A percentile compares a stretch with the other conserved stretches of the same genome.
These are phyloP conservation scores for Pocillopora meandrina DNA, from an alignment of 92 coral and sea anemone genomes.

Conservation along the genomic window DNA sequence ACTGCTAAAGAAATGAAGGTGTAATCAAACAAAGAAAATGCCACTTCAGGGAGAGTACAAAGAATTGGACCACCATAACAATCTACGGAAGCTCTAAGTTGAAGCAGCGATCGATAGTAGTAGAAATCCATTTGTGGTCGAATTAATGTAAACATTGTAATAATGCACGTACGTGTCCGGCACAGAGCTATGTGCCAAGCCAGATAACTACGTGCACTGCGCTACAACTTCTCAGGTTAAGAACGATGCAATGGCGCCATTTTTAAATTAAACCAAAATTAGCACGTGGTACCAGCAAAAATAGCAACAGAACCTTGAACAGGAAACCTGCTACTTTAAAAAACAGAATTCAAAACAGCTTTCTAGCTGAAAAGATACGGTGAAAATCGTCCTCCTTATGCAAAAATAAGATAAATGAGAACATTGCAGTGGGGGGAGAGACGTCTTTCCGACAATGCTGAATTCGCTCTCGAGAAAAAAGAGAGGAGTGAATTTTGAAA, in stretches of 20 bases:
- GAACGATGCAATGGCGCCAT: background rate
- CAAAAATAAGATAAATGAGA: no score
- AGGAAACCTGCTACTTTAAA: background rate
- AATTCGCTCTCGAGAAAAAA: no score
- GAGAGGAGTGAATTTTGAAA: no score
- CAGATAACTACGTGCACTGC: no score
- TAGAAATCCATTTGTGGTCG: background rate
- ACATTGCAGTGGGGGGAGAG: no score
- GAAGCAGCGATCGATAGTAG: background rate
- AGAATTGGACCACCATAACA: background rate
- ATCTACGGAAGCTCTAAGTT: background rate
- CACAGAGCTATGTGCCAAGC: no score
- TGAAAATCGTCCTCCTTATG: background rate
- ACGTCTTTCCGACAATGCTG: no score
- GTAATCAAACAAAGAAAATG: background rate
- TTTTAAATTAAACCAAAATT: background rate
- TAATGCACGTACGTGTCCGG: background rate
- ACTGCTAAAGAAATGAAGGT: background rate
- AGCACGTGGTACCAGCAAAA: constrained; percentile 21
- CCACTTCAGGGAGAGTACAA: background rate
- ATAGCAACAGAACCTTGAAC: background rate
- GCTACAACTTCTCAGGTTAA: no score
- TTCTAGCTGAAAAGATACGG: background rate
- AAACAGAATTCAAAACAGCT: background rate
- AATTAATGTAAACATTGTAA: background rate